Base-by-base conservation (phyloP, 2,888 invertebrate species). In the Ctena decussata region DNA sequence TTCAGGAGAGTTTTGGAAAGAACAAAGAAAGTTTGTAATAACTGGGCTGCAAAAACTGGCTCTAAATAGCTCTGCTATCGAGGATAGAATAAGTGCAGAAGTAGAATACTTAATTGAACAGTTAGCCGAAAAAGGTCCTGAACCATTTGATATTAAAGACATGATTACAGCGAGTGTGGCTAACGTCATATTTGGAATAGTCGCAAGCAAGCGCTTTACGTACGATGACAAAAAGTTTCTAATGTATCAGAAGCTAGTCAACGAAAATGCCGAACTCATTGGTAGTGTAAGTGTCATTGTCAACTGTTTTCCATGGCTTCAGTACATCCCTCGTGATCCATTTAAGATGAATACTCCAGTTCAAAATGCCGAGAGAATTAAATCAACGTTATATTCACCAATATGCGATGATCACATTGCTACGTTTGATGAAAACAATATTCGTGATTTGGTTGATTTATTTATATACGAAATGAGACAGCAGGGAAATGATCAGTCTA, bases 11-110 rank as follows among this genome's bases (percentile, higher is more conserved):
- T 53, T 83, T 32, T 91, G 87, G 89, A 89, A 77, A 65, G 78
- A 81, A 41, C 85, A 89, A 12, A 70, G 90, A 27, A 75, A 80
- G 39, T 87, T 85, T 71, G 65, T 82, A 12, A 71, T 91, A 30
- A 74, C 73, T 24, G 77, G 80, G 8, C 71, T 90, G 15, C 46
- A 84, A 44, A 82, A 90, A 39, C 79, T 91, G 15, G 89, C 90
- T 15, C 84, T 89, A 71, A 88, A 86, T 0, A 82, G 82, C 39
- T 80, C 80, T 11, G 65, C 75, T 21, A 46, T 87, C 15, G 89
- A 91, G 46, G 71, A 78, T 5, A 77, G 77, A 32, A 84, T 87
- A n/a, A 65, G 30, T 5, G 57, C 70, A 18, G 92, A 92, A 77
- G 80, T 89, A 15, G 71, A 73, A 32, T 80, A 86, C 0, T 84